Conservation (phyloP, 2,888 invertebrate species). For the Yponomeuta malinellus region DNA sequence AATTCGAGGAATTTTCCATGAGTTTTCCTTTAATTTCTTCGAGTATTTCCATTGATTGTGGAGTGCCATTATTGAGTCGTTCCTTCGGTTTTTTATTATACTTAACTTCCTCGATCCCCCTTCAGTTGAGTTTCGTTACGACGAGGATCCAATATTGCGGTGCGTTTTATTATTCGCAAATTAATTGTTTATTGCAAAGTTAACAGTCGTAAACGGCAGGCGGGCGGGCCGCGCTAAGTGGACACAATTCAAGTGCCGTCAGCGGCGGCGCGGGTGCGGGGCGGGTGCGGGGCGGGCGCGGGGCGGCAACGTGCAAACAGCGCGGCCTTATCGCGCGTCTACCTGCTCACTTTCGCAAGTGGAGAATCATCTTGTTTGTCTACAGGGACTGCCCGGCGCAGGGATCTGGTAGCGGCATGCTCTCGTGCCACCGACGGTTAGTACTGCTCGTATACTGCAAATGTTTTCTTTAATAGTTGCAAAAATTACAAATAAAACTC, state of each 20-base stretch:
- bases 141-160: background rate
- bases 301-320: slow-evolving; percentile 2
- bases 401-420: background rate
- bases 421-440: background rate
- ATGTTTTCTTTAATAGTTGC: background rate
- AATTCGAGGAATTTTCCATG: background rate
- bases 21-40: background rate
- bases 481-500: background rate
- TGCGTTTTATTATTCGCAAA: background rate
- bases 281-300: background rate
- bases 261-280: background rate
- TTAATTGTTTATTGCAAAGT: slow-evolving; percentile 5
- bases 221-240: background rate
- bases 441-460: background rate
- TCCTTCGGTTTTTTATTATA: background rate
- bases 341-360: background rate
- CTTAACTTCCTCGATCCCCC: background rate
- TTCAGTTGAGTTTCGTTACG: background rate
- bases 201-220: background rate
- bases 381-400: background rate
- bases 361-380: slow-evolving; percentile 6
- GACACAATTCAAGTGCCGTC: slow-evolving; percentile 1
- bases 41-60: background rate
- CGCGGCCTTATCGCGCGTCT: background rate
- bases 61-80: background rate